Evolutionary conservation across 2,797 vertebrate genomes (phyloP).

Genomic region (Gallirallus australis): DNA sequence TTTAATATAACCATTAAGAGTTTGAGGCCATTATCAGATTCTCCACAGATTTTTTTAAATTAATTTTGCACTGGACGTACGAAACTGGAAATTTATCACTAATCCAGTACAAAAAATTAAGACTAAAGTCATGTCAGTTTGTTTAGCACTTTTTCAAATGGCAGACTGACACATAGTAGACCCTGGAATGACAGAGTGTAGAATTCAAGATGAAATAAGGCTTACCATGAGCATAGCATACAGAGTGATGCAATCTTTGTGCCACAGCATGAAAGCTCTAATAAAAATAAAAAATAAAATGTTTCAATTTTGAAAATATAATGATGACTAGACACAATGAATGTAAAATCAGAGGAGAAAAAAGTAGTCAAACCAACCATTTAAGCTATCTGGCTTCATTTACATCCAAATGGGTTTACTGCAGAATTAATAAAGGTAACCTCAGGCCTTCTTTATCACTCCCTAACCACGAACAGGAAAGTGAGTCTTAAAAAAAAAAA

Average conservation of each 20-base stretch:
- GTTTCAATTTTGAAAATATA: background rate
- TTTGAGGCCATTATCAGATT: background rate
- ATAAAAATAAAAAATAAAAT: background rate
- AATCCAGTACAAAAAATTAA: background rate
- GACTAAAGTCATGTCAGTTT: background rate
- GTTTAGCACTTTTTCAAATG: background rate
- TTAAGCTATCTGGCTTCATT: background rate
- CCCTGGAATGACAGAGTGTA: background rate
- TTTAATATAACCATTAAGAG: background rate
- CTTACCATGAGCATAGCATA: background rate
- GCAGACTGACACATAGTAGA: background rate
- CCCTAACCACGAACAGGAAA: background rate
- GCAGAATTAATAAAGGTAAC: background rate
- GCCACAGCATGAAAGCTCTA: constrained; percentile 22
- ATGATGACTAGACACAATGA: background rate
- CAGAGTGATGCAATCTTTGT: background rate
- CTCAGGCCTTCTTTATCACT: background rate
- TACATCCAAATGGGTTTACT: background rate
- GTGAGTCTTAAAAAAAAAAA: background rate
- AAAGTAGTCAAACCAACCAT: background rate
- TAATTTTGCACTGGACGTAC: background rate
- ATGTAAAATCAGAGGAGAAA: background rate
- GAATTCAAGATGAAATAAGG: background rate
- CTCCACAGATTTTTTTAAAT: background rate
- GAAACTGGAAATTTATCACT: background rate